phyloP scores from a whole-genome alignment of 2,113 vertebrate species.

The Eretmochelys imbricata region DNA sequence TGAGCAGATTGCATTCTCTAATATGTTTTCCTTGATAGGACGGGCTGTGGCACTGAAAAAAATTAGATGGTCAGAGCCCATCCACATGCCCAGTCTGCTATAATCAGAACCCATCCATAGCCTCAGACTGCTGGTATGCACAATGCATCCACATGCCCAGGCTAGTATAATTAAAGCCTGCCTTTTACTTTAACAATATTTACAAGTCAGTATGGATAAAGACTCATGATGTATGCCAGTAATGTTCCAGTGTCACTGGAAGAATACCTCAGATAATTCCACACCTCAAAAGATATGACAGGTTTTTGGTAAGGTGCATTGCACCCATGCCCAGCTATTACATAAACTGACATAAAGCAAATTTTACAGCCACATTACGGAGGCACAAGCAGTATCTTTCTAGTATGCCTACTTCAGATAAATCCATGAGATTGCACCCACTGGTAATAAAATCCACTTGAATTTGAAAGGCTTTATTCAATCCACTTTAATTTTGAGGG shows the following conservation, averaged over 20 bases:
- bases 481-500: background rate
- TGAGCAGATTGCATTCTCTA: background rate
- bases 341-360: background rate
- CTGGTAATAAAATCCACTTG: background rate
- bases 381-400: background rate
- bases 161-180: background rate
- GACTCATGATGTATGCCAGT: background rate
- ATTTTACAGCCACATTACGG: background rate
- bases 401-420: background rate
- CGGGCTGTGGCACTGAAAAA: background rate
- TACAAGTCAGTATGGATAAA: background rate
- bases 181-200: background rate
- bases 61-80: slow-evolving; percentile 7
- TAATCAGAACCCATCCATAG: slow-evolving; percentile 2
- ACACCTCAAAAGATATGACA: background rate
- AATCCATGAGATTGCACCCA: background rate
- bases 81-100: background rate
- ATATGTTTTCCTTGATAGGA: slow-evolving; percentile 7
- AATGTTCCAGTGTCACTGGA: background rate
- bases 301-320: background rate
- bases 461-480: slow-evolving; percentile 19
- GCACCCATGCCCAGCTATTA: background rate
- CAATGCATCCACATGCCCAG: background rate
- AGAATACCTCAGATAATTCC: background rate
- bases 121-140: background rate